A percentile compares a stretch with the other conserved stretches of the same genome.
phyloP scores from a whole-genome alignment of 2,888 invertebrate genomes.

The Meghimatium bilineatum region DNA sequence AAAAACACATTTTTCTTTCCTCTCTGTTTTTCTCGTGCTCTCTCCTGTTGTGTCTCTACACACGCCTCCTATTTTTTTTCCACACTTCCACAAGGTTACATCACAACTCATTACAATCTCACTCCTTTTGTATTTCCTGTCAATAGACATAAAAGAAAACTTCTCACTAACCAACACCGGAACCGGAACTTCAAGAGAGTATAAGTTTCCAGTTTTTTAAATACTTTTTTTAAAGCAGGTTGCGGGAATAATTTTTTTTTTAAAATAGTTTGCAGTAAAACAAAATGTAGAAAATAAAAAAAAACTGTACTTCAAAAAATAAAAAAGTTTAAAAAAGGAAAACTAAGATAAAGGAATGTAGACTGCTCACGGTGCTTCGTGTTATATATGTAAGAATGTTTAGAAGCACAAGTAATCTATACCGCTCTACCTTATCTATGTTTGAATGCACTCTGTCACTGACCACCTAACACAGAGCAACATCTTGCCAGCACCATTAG shows the following conservation, averaged over 20 bases:
- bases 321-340: background rate
- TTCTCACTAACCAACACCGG: constrained; percentile 9
- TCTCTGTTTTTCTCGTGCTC: background rate
- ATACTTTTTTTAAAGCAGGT: constrained; percentile 9
- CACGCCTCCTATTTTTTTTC: background rate
- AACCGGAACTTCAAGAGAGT: constrained; percentile 26
- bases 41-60: background rate
- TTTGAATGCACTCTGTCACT: background rate
- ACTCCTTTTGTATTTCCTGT: background rate
- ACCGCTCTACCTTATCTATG: background rate
- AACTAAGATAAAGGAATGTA: background rate
- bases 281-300: background rate
- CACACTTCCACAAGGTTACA: background rate
- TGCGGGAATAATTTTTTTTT: background rate
- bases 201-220: background rate
- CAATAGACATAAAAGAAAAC: background rate
- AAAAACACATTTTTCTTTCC: no score
- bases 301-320: background rate
- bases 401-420: constrained; percentile 1
- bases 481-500: constrained; percentile 2
- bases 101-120: background rate
- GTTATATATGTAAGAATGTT: constrained; percentile 4
- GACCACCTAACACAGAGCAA: background rate
- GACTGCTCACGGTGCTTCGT: background rate
- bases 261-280: background rate